These are phyloP conservation scores for Rallus limicola DNA, from an alignment of 2,113 vertebrate genomes.

Conservation along the genomic window DNA sequence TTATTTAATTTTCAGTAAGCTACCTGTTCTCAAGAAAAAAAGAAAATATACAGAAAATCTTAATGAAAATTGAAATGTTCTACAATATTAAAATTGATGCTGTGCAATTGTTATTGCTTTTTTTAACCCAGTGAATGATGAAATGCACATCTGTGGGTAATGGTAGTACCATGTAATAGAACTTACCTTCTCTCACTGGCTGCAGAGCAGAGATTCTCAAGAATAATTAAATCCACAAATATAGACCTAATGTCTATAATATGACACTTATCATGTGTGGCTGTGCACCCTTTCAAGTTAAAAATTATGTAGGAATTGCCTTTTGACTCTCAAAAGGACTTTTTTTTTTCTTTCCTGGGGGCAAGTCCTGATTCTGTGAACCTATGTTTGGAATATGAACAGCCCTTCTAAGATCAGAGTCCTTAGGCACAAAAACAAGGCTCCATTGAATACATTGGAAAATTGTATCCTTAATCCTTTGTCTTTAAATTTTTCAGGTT, in stretches of 20 bases:
- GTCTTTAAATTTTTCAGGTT: background rate
- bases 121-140: background rate
- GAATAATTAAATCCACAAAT: background rate
- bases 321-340: background rate
- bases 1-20: background rate
- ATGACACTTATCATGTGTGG: background rate
- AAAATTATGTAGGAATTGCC: background rate
- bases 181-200: background rate
- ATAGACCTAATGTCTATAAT: background rate
- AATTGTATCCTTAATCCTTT: background rate
- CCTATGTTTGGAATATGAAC: background rate
- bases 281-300: background rate
- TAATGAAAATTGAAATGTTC: background rate
- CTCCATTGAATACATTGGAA: background rate
- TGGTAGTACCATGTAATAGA: background rate
- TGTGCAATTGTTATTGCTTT: background rate
- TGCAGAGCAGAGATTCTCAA: background rate
- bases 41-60: background rate
- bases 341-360: background rate
- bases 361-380: background rate
- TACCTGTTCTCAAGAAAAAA: background rate
- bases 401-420: background rate
- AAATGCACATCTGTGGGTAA: background rate
- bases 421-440: background rate
- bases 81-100: background rate